Conservation (phyloP, 2,888 invertebrate species). For the Cantharis nigra region DNA sequence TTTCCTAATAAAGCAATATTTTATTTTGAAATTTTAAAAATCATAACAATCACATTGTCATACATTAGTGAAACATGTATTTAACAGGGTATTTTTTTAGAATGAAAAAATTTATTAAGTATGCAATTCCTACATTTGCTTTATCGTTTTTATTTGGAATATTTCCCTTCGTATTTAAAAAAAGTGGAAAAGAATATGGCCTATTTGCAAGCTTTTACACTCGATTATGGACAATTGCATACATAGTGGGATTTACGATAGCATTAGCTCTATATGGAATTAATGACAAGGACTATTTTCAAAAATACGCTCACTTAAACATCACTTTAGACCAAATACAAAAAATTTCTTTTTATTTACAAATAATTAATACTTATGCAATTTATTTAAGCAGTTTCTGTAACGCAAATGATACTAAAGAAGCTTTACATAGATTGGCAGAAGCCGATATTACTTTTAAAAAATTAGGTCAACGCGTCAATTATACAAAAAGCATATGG, state of each 20-base stretch:
- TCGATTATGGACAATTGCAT: not conserved
- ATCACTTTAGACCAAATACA: not conserved
- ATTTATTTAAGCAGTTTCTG: conserved; percentile 4
- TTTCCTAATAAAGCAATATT: too few relatives aligned
- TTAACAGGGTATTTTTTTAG: not conserved
- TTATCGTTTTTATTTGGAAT: not conserved
- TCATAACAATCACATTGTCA: too few relatives aligned
- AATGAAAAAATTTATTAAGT: not conserved
- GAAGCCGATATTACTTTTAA: not conserved
- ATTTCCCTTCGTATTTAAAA: not conserved
- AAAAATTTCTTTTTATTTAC: not conserved
- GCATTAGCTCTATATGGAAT: not conserved
- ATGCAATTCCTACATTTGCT: not conserved
- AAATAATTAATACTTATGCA: not conserved
- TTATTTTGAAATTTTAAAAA: too few relatives aligned
- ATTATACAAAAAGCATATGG: not conserved
- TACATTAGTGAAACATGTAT: too few relatives aligned
- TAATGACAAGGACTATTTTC: not conserved
- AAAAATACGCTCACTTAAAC: not conserved
- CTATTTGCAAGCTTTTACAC: not conserved
- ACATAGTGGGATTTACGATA: not conserved
- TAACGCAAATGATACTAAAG: not conserved
- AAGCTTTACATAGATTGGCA: not conserved
- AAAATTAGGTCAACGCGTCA: not conserved
- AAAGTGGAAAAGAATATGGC: not conserved